Evolutionary conservation across 2,888 invertebrate genomes (phyloP), one percentile per base, ranked within the genome.

Genomic region (Caenorhabditis imperialis): DNA sequence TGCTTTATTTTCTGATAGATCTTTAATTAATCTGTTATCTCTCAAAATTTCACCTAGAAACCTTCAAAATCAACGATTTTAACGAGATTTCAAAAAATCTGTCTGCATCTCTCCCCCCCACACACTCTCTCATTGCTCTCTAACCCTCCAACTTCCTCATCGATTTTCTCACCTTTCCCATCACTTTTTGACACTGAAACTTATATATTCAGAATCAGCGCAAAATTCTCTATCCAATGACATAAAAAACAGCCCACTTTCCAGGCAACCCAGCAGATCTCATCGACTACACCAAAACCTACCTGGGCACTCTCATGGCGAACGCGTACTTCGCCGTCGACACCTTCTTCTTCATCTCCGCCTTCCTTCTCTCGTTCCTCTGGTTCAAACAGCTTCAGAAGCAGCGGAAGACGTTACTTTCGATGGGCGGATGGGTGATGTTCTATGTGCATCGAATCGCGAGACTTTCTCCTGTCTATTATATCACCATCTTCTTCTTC

Each of bases 401-500:
- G n/a, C 58, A 63, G 18, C 61, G 69, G 8, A 51, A 33, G n/a
- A 40, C 44, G 1, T 62, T 67, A 0, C 47, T 81, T n/a, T 72
- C 77, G 6, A 14, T 60, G 3, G 35, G 38, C 8, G 72, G 71
- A 12, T 83, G 83, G 83, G 14, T 81, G n/a, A 73, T 83, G 70
- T 81, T 81, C 44, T 83, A 83, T 51, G 75, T 81, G 22, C 83
- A 83, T 60, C 74, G 83, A 35, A 60, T 83, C 27, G 48, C 79
- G 6, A 27, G 82, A 1, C 42, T 83, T 8, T 73, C 80, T 3
- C 80, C 83, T 14, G 73, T 81, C 6, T 83, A 83, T 47, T 83
- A 77, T 40, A 60, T 82, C 16, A 70, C 76, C 0, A 72, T 84
- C 14, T 18, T 78, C 8, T 79, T 82, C 37, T 84, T 71, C 70